Base-by-base conservation (phyloP, 2,113 vertebrate genomes). In the Leptodactylus fuscus region DNA sequence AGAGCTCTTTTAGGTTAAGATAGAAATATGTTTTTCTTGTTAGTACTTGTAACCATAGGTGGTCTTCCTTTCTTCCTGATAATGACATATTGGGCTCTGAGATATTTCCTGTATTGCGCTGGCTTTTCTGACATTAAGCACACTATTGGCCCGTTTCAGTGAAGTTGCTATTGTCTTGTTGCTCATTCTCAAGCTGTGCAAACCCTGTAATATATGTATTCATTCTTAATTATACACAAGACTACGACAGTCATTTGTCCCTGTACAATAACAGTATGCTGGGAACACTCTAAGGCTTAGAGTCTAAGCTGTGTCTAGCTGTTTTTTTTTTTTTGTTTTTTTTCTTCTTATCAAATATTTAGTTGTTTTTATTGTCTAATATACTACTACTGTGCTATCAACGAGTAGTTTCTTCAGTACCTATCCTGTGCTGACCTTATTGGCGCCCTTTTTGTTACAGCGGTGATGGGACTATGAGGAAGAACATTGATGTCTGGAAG, bases 401-500 rank as follows among this genome's bases (percentile, higher is more conserved):
- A 9, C 1, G 38, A 24, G 13, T 74, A 27, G 60, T 22, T 41
- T 49, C 44, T 22, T 4, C 38, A 27, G 38, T n/a, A 1, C 0
- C 3, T 9, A 12, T 74, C 41, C 9, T 29, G 5, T 51, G 9
- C 32, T 77, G 29, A 53, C 46, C 4, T 4, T n/a, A 20, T 24
- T 75, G 41, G n/a, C 38, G 1, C 38, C 22, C 5, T 44, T 69
- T 8, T 32, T 89, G 8, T 92, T 89, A 13, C 89, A 99, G 98
- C 12, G 98, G 98, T 20, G 98, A 99, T 80, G 98, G 97, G 87
- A 99, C 98, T 1, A 94, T 99, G 96, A 95, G 98, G 87, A 99
- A 99, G 85, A 99, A 99, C 90, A 98, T 99, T 1, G 98, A 99
- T 1, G 98, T 99, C 2, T 99, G 98, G 98, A 99, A 96, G 90